phyloP scores from a whole-genome alignment of 2,797 vertebrate genomes.

The Mormyrus proboscirostris region DNA sequence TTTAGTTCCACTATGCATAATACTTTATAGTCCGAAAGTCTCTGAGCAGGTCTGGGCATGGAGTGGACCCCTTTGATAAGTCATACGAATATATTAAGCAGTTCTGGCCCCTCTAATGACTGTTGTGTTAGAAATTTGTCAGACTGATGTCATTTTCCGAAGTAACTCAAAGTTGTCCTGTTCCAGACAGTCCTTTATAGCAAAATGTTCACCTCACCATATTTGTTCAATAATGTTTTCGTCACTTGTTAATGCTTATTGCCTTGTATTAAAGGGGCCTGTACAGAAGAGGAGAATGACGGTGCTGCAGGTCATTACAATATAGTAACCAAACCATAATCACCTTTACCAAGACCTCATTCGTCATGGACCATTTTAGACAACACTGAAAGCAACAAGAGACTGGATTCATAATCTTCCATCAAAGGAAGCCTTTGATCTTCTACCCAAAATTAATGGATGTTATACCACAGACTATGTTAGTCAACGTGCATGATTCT shows the following conservation, averaged over 20 bases:
- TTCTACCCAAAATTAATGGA: not conserved
- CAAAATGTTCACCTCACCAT: not conserved
- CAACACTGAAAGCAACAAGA: not conserved
- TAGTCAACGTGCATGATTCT: conserved; percentile 1
- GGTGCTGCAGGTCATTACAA: not conserved
- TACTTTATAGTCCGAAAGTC: not conserved
- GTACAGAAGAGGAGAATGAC: not conserved
- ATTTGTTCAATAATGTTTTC: not conserved
- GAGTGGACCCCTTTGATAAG: not conserved
- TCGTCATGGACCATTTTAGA: not conserved
- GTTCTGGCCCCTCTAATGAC: not conserved
- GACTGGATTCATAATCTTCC: not conserved
- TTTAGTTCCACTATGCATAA: conserved; percentile 1
- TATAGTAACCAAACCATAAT: not conserved
- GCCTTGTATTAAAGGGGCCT: not conserved
- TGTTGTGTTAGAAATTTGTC: not conserved
- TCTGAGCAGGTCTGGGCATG: not conserved
- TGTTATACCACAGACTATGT: not conserved
- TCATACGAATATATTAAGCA: not conserved
- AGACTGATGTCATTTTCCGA: not conserved
- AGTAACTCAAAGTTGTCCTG: not conserved
- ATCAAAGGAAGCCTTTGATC: not conserved
- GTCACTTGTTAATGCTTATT: not conserved
- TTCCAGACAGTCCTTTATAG: not conserved
- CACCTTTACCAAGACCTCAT: not conserved